A percentile compares a stretch with the other conserved stretches of the same genome.
Conservation (phyloP, 2,797 vertebrate genomes). For the Rhynchotus rufescens region DNA sequence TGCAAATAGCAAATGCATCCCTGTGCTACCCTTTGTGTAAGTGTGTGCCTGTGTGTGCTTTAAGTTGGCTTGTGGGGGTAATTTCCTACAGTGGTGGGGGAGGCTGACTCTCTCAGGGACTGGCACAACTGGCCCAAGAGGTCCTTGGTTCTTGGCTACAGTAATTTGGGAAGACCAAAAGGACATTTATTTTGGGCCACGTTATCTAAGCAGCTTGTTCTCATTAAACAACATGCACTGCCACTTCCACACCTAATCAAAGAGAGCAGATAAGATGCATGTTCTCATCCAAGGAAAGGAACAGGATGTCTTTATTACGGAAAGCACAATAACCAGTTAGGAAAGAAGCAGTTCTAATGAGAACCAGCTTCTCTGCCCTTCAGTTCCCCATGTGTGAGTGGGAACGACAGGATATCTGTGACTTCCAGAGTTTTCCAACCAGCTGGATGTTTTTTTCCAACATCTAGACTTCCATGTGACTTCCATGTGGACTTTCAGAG, state of each 20-base stretch:
- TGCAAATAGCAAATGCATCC: not conserved
- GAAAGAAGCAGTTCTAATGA: not conserved
- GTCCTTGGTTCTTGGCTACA: not conserved
- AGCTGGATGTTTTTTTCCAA: no score
- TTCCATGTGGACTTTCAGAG: not conserved
- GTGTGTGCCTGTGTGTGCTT: fast-evolving
- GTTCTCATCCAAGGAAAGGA: not conserved
- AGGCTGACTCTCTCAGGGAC: not conserved
- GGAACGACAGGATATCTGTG: not conserved
- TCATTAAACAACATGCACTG: not conserved
- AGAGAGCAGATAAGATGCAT: not conserved
- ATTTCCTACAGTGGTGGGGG: not conserved
- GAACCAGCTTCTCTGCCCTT: not conserved
- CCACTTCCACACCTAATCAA: constrained; percentile 32
- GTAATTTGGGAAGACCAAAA: not conserved
- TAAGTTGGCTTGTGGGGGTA: not conserved
- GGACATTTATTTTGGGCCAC: not conserved
- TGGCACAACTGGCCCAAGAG: not conserved
- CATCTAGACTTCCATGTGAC: no score
- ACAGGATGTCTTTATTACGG: not conserved
- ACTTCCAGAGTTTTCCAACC: not conserved
- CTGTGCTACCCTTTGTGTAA: not conserved
- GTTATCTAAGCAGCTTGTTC: constrained; percentile 35
- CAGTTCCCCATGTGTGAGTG: not conserved
- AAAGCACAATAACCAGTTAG: not conserved